A percentile compares a stretch with the other conserved stretches of the same genome.
phyloP scores from a whole-genome alignment of 2,888 invertebrate genomes.

The Tethea ocularis region DNA sequence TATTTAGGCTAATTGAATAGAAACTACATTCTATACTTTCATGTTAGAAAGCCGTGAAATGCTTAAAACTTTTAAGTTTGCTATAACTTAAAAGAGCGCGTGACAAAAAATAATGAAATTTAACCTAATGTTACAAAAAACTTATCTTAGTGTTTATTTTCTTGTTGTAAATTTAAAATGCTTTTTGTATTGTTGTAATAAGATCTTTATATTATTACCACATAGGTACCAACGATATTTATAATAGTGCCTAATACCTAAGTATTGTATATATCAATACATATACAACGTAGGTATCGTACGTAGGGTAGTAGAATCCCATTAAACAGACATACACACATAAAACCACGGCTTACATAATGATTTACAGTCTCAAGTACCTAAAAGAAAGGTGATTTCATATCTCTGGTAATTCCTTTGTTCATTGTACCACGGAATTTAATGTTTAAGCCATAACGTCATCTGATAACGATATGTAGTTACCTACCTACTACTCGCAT shows the following conservation, averaged over 20 bases:
- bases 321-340: not conserved
- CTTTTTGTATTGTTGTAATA: no score
- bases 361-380: not conserved
- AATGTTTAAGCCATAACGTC: not conserved
- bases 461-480: conserved; percentile 2
- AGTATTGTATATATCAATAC: no score
- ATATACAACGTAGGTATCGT: no score
- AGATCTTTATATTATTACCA: no score
- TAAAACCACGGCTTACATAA: not conserved
- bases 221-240: no score
- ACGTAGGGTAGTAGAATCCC: not conserved
- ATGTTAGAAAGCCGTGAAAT: conserved; percentile 3
- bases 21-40: not conserved
- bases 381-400: not conserved
- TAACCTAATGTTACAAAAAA: not conserved
- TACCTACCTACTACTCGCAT: conserved; percentile 43
- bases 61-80: not conserved
- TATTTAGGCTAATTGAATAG: not conserved
- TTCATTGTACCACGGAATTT: not conserved
- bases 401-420: not conserved
- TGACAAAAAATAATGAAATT: not conserved
- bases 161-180: not conserved
- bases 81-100: not conserved
- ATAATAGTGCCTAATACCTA: no score
- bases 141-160: not conserved